Percentiles rank a stretch among this genome's conserved stretches.
Conservation (phyloP, 2,113 vertebrate genomes). For the Callipepla californica region DNA sequence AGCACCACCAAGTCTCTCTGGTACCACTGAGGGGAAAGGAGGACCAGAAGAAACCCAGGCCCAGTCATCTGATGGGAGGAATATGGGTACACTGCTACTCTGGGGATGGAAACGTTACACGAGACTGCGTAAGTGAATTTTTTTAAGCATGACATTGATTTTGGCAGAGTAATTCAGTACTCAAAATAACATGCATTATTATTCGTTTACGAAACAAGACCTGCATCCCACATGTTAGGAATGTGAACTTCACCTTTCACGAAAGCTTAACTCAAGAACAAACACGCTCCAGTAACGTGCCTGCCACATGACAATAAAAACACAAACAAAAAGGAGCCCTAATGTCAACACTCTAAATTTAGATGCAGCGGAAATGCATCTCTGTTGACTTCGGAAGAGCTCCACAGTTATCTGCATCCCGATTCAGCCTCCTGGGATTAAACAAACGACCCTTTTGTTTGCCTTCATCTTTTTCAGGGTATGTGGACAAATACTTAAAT, state of each 20-base stretch:
- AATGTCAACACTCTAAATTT: not conserved
- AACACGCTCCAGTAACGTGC: not conserved
- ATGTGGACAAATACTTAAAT: not conserved
- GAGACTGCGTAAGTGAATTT: not conserved
- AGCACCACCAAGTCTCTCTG: rapidly evolving
- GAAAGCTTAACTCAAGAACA: not conserved
- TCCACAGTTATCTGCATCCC: not conserved
- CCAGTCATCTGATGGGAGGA: not conserved
- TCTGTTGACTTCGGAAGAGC: not conserved
- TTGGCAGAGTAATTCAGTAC: not conserved
- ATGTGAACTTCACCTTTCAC: not conserved
- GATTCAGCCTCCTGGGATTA: not conserved
- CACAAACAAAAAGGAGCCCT: not conserved
- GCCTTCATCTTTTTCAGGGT: not conserved
- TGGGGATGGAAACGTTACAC: not conserved
- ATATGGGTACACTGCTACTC: not conserved
- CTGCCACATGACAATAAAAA: not conserved
- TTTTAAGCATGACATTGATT: not conserved
- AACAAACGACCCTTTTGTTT: conserved; percentile 20
- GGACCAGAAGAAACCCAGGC: not conserved
- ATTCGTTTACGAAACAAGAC: conserved; percentile 5
- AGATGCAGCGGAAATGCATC: not conserved
- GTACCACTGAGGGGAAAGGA: not conserved
- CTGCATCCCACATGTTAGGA: not conserved
- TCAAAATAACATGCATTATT: not conserved